phyloP scores from a whole-genome alignment of 1,140 invertebrate species.

The Aphaenogaster floridana region DNA sequence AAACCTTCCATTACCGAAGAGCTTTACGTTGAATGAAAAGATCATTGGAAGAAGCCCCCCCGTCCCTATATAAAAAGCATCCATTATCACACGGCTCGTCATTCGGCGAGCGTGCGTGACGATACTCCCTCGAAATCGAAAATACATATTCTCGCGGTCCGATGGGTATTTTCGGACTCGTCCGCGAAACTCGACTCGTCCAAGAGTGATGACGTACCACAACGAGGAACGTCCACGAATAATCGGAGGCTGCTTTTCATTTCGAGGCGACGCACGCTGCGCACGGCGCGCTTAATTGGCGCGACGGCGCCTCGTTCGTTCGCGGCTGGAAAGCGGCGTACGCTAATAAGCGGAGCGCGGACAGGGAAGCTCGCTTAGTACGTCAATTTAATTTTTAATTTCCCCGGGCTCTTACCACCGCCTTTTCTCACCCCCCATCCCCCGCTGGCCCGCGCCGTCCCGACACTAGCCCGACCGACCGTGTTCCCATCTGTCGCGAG shows the following conservation, averaged over 20 bases:
- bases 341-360: slow-evolving; percentile 47
- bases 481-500: slow-evolving; percentile 13
- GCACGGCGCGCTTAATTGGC: slow-evolving; percentile 49
- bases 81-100: slow-evolving; percentile 2
- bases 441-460: too few relatives aligned
- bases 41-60: background rate
- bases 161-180: slow-evolving; percentile 2
- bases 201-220: slow-evolving; percentile 3
- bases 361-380: slow-evolving; percentile 50
- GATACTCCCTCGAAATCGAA: slow-evolving; percentile 24
- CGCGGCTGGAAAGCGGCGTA: slow-evolving; percentile 35
- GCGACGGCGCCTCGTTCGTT: slow-evolving; percentile 34
- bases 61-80: background rate
- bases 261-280: slow-evolving; percentile 43
- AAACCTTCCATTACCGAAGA: background rate
- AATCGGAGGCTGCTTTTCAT: slow-evolving; percentile 53
- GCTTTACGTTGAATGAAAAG: background rate
- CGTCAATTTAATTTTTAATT: slow-evolving; percentile 62
- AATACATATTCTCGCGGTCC: slow-evolving; percentile 20
- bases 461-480: too few relatives aligned
- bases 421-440: too few relatives aligned
- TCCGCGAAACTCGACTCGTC: background rate
- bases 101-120: background rate
- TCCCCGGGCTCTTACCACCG: slow-evolving; percentile 28
- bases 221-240: slow-evolving; percentile 12